Base-by-base conservation (phyloP, 1,140 invertebrate genomes). In the Metopolophium dirhodum region DNA sequence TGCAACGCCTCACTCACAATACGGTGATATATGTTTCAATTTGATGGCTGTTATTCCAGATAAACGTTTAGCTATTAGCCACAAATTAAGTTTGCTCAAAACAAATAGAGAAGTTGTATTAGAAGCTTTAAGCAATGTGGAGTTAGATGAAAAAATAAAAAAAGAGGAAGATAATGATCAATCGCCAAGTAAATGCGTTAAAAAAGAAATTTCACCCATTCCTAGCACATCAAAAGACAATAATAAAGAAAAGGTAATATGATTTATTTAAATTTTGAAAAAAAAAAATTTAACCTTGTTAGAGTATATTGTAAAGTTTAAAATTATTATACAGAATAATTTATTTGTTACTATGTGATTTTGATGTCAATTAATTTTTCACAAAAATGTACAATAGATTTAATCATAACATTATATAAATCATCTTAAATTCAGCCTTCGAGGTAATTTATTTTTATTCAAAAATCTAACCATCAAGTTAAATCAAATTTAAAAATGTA, bases 31-130 rank as follows among this genome's bases (percentile, higher is more conserved):
- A 94, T 96, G 97, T 94, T 99, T 99, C 95, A 99, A 99, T 96
- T 95, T 99, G 87, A 99, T 99, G 99, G 98, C 99, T 49, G 98
- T 99, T 8, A 99, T 99, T 47, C 98, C 99, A 7, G 98, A 99
- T 95, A 96, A 98, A 95, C 96, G 98, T 94, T 96, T 98, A 85
- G 97, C 97, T 18, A 97, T 99, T 86, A 97, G 98, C 87, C 97
- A 98, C 94, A 99, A 98, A 95, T 95, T 99, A 54, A 97, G 97
- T 94, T 97, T 98, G 95, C 95, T 99, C 41, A 98, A 98, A 95
- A 97, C 98, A 2, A 99, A 99, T 95, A 96, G 98, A 94, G 97
- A 98, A 94, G 98, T 98, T 94, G 97, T 99, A 6, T 96, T 98
- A 18, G 98, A 99, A 95, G 98, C 98, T 3, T 95, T 99, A 22